Percentiles rank a stretch among this genome's conserved stretches.
Evolutionary conservation across 2,113 vertebrate genomes (phyloP).

Genomic region (Pseudolaguvia tuberculata): DNA sequence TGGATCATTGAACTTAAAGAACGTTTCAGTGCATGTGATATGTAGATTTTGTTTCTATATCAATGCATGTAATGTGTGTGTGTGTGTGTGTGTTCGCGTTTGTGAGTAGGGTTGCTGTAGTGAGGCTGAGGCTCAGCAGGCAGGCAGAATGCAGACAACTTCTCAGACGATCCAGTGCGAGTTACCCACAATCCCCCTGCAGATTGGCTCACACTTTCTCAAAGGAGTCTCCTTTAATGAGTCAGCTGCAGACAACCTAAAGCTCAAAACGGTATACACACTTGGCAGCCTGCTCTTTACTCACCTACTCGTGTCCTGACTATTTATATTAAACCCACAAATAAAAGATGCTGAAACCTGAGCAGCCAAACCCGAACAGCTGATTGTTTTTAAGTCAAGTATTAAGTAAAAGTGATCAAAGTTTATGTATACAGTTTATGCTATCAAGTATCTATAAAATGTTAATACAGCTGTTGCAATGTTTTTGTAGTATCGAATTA

Average conservation of each 20-base stretch:
- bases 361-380: too few species aligned
- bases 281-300: neutral
- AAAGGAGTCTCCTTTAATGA: constrained; percentile 97
- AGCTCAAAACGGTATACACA: constrained; percentile 86
- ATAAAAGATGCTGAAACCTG: too few species aligned
- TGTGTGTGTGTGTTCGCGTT: neutral
- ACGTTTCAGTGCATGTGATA: too few species aligned
- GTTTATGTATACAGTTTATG: too few species aligned
- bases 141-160: constrained; percentile 88
- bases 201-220: constrained; percentile 92
- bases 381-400: too few species aligned
- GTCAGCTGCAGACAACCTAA: constrained; percentile 92
- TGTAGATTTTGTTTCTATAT: too few species aligned
- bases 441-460: too few species aligned
- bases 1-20: constrained; percentile 11
- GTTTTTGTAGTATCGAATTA: too few species aligned
- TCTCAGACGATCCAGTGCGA: constrained; percentile 95
- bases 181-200: constrained; percentile 91
- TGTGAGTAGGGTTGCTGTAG: constrained; percentile 85
- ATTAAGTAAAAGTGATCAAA: too few species aligned
- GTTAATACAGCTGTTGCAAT: too few species aligned
- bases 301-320: neutral
- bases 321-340: neutral
- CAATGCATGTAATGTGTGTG: neutral
- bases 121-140: constrained; percentile 94